These are phyloP conservation scores for Chaetops frenatus DNA, from an alignment of 2,113 vertebrate species.

Conservation along the genomic window DNA sequence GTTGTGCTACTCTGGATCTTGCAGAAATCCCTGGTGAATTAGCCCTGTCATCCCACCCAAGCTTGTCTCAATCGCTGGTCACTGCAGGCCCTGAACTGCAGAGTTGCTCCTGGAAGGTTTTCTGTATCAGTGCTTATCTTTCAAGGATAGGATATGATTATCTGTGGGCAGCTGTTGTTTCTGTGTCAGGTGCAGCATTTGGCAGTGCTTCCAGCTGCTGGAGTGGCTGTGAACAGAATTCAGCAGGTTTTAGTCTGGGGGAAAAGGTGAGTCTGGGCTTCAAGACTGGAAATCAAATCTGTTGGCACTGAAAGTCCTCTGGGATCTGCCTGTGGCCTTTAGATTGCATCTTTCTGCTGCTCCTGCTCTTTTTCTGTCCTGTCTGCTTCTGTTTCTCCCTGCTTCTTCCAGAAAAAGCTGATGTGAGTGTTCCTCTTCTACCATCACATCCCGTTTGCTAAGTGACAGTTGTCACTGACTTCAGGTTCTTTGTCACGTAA, in stretches of 20 bases:
- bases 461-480: conserved; percentile 1
- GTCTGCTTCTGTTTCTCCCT: neutral
- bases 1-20: neutral
- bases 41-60: neutral
- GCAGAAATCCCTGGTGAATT: neutral
- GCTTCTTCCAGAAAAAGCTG: neutral
- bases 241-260: neutral
- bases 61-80: neutral
- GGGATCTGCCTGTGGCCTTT: neutral
- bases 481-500: neutral
- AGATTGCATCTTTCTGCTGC: neutral
- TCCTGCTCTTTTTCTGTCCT: conserved; percentile 5
- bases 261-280: neutral
- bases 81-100: neutral
- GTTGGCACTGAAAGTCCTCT: neutral
- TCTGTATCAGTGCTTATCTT: neutral
- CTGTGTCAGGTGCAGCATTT: neutral
- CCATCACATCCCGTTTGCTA: neutral
- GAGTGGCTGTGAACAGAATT: neutral
- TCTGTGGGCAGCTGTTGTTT: neutral
- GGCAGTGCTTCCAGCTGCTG: neutral
- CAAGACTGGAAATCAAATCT: neutral
- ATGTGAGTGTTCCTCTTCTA: neutral
- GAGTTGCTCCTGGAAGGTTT: neutral
- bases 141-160: neutral